Percentiles rank a stretch among this genome's conserved stretches.
Evolutionary conservation across 2,113 vertebrate species (phyloP).

Genomic region (Forbesichthys agassizii): DNA sequence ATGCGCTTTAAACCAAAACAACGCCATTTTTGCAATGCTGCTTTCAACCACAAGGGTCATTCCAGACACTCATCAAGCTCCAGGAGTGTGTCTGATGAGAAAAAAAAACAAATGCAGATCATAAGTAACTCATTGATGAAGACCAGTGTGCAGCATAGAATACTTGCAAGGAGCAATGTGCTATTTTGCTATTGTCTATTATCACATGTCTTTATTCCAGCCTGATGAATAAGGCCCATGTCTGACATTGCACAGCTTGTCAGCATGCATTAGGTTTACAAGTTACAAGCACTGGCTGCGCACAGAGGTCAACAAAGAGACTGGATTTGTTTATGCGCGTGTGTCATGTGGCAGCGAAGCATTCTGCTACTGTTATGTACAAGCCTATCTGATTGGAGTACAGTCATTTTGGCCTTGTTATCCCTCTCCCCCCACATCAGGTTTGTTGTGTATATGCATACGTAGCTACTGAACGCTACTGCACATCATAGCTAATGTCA

Average conservation of each 20-base stretch:
- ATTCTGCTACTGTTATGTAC: constrained; percentile 60
- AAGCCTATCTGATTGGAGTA: constrained; percentile 41
- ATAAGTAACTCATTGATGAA: not conserved
- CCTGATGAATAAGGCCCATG: constrained; percentile 52
- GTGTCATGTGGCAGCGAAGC: constrained; percentile 35
- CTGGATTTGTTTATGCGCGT: constrained; percentile 6
- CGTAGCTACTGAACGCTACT: constrained; percentile 3
- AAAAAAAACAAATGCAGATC: not conserved
- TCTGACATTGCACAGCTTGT: constrained; percentile 50
- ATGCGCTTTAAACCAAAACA: too few species aligned
- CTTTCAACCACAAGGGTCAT: not conserved
- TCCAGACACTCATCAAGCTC: not conserved
- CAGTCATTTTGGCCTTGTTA: constrained; percentile 46
- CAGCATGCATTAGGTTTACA: constrained; percentile 56
- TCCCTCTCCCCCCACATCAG: constrained; percentile 11
- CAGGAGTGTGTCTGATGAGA: not conserved
- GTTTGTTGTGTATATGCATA: constrained; percentile 7
- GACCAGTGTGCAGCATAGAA: constrained; percentile 10
- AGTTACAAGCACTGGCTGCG: constrained; percentile 30
- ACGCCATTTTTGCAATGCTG: not conserved
- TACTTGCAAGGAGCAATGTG: constrained; percentile 10
- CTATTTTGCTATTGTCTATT: constrained; percentile 34
- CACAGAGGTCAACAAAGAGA: constrained; percentile 51
- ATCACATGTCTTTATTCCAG: constrained; percentile 44
- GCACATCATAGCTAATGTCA: too few species aligned